Evolutionary conservation across 1,140 invertebrate species (phyloP).

Genomic region (Drosophila lacteicornis): DNA sequence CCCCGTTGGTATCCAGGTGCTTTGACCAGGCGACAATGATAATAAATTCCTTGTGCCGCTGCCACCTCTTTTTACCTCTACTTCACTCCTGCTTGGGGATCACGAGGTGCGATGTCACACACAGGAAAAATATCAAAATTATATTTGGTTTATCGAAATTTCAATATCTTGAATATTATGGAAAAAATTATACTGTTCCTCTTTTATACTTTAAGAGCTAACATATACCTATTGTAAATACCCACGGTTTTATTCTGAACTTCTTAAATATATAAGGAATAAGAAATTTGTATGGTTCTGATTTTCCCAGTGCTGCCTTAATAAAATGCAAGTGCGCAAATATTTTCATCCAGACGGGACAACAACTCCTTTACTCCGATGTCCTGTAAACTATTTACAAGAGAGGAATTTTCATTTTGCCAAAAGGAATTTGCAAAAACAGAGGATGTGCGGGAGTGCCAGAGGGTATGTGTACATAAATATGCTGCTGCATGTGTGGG

Average conservation of each 20-base stretch:
- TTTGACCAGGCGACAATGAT: constrained; percentile 72
- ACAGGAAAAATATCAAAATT: background rate
- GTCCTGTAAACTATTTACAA: constrained; percentile 53
- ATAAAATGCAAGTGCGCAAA: constrained; percentile 69
- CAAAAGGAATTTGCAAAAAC: constrained; percentile 76
- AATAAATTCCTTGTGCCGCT: constrained; percentile 63
- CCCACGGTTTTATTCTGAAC: too few relatives aligned
- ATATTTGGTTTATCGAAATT: background rate
- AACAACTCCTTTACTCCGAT: constrained; percentile 37
- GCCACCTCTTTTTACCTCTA: constrained; percentile 22
- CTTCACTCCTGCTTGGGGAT: background rate
- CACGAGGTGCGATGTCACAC: constrained; percentile 1
- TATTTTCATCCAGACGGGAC: constrained; percentile 57
- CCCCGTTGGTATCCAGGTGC: constrained; percentile 50
- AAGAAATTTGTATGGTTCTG: background rate
- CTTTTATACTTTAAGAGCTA: too few relatives aligned
- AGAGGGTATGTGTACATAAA: background rate
- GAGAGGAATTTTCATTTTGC: constrained; percentile 79
- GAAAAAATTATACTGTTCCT: too few relatives aligned
- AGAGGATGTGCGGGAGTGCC: constrained; percentile 24
- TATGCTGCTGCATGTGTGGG: constrained; percentile 1
- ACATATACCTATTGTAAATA: too few relatives aligned
- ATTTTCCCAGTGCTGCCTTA: constrained; percentile 30
- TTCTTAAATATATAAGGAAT: background rate
- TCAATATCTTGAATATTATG: background rate